Conservation (phyloP, 2,888 invertebrate genomes). For the Drosophila fulvimacula region DNA sequence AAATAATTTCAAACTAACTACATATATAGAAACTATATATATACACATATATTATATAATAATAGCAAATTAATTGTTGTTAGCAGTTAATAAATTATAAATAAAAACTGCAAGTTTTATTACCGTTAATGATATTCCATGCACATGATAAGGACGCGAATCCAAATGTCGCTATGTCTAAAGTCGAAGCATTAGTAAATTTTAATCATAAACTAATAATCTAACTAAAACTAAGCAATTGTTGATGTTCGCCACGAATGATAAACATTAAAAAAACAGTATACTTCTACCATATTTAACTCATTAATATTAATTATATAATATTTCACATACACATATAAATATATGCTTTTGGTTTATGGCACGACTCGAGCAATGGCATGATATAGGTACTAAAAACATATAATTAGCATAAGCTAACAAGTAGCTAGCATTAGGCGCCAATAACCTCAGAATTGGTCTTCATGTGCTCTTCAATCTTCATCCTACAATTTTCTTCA, state of each 20-base stretch:
- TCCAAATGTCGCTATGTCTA: constrained; percentile 34
- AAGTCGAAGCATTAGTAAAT: constrained; percentile 47
- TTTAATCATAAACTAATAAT: constrained; percentile 52
- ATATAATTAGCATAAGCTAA: constrained; percentile 27
- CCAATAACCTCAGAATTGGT: constrained; percentile 79
- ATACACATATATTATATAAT: constrained; percentile 16
- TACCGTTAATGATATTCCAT: constrained; percentile 80
- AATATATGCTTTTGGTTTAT: constrained; percentile 29
- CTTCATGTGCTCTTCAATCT: constrained; percentile 55
- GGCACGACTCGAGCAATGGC: constrained; percentile 50
- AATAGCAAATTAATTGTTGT: constrained; percentile 24
- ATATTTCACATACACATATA: not conserved
- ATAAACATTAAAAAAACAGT: constrained; percentile 41
- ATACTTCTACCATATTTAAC: constrained; percentile 17
- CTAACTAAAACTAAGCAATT: constrained; percentile 63
- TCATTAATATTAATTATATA: constrained; percentile 24
- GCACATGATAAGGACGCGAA: constrained; percentile 51
- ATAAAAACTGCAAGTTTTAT: constrained; percentile 72
- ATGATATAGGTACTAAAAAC: constrained; percentile 60
- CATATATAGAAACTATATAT: constrained; percentile 35
- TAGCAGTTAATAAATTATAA: constrained; percentile 28
- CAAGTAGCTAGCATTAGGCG: constrained; percentile 62
- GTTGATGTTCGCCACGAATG: constrained; percentile 71
- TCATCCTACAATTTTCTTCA: constrained; percentile 19
- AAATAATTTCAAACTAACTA: constrained; percentile 37